A percentile compares a stretch with the other conserved stretches of the same genome.
Evolutionary conservation across 1,140 invertebrate genomes (phyloP).

Genomic region (Acromyrmex heyeri): DNA sequence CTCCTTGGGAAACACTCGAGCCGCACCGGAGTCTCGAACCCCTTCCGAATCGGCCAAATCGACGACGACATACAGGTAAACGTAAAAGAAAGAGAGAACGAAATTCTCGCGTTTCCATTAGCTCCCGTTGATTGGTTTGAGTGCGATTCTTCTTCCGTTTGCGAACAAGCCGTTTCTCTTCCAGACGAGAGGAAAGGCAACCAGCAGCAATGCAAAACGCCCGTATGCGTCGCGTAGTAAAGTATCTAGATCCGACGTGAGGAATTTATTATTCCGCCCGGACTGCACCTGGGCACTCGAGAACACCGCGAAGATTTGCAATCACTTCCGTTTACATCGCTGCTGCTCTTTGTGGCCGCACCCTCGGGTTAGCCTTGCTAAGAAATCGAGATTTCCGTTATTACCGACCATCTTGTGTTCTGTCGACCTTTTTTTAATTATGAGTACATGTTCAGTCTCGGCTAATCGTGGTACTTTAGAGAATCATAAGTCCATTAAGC

Average conservation of each 20-base stretch:
- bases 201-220: slow-evolving; percentile 43
- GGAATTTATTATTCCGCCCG: slow-evolving; percentile 77
- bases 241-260: slow-evolving; percentile 76
- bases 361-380: slow-evolving; percentile 70
- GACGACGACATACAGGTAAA: slow-evolving; percentile 68
- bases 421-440: background rate
- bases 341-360: slow-evolving; percentile 70
- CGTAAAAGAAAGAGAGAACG: slow-evolving; percentile 13
- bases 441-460: background rate
- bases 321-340: slow-evolving; percentile 78
- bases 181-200: slow-evolving; percentile 37
- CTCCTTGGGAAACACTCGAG: slow-evolving; percentile 66
- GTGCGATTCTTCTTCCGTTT: slow-evolving; percentile 65
- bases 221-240: slow-evolving; percentile 71
- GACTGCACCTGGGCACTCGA: slow-evolving; percentile 84
- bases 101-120: slow-evolving; percentile 62
- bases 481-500: background rate
- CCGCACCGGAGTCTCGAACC: slow-evolving; percentile 31
- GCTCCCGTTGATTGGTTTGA: slow-evolving; percentile 70
- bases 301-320: slow-evolving; percentile 80
- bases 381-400: slow-evolving; percentile 82
- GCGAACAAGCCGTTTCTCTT: slow-evolving; percentile 37
- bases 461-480: background rate
- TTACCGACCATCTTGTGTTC: slow-evolving; percentile 70
- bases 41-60: slow-evolving; percentile 53